A percentile compares a stretch with the other conserved stretches of the same genome.
These are phyloP conservation scores for Tiphia femorata DNA, from an alignment of 2,888 invertebrate genomes.

Conservation along the genomic window DNA sequence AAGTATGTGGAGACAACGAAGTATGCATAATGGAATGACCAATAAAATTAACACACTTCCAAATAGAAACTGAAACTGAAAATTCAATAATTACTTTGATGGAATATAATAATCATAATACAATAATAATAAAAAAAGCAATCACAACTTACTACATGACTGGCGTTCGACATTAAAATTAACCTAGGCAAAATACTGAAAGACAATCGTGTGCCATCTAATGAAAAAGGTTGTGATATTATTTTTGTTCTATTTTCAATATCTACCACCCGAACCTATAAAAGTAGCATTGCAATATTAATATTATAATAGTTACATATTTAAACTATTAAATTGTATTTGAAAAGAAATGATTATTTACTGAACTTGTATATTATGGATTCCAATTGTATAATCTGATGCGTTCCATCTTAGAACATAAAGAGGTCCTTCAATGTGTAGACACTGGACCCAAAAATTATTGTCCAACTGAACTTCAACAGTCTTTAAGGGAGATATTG, in stretches of 20 bases:
- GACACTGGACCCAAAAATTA: conserved; percentile 76
- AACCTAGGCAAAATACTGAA: conserved; percentile 80
- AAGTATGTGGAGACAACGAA: conserved; percentile 74
- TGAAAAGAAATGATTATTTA: conserved; percentile 8
- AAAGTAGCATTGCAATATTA: conserved; percentile 21
- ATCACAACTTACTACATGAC: conserved; percentile 76
- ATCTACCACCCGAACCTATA: conserved; percentile 75
- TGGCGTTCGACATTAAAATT: conserved; percentile 83
- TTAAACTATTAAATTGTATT: too few relatives aligned
- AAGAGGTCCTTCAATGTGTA: conserved; percentile 76
- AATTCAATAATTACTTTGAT: conserved; percentile 30
- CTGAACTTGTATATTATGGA: conserved; percentile 77
- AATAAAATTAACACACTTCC: conserved; percentile 74
- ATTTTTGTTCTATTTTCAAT: conserved; percentile 71
- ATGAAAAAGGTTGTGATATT: conserved; percentile 80
- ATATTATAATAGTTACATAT: too few relatives aligned
- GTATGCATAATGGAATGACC: conserved; percentile 76
- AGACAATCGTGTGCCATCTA: conserved; percentile 78
- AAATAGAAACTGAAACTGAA: conserved; percentile 80
- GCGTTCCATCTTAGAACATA: conserved; percentile 83
- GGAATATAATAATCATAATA: neutral
- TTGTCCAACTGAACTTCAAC: conserved; percentile 80
- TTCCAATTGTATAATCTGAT: conserved; percentile 73
- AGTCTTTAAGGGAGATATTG: conserved; percentile 74
- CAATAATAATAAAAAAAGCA: too few relatives aligned